Conservation (phyloP, 37 sponge, comb jelly and placozoan species). For the Chondrosia reniformis region DNA sequence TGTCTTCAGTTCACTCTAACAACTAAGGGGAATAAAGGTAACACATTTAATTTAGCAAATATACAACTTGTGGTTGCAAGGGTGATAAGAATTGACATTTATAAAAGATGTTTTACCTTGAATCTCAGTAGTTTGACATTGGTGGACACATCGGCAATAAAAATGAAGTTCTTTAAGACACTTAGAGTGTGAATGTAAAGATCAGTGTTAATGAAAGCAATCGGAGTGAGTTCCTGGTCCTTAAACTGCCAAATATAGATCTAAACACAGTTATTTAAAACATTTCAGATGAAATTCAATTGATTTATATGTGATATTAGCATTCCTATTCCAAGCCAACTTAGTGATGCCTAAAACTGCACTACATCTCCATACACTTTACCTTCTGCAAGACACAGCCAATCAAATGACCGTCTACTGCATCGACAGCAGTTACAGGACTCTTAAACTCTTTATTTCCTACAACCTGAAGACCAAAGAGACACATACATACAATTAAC, state of each 20-base stretch:
- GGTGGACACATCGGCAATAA: constrained; percentile 80
- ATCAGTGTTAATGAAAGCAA: constrained; percentile 99
- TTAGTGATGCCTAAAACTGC: no score
- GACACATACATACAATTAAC: no score
- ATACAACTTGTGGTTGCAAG: neutral
- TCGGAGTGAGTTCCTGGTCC: constrained; percentile 88
- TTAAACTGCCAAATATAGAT: constrained; percentile 97
- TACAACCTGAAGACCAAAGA: neutral
- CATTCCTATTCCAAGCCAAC: no score
- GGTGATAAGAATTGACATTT: neutral
- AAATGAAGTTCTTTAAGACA: constrained; percentile 81
- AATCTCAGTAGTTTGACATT: constrained; percentile 84
- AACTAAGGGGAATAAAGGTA: no score
- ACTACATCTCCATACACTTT: no score
- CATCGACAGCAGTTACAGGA: constrained; percentile 84
- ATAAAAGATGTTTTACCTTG: constrained; percentile 37
- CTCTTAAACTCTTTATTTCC: constrained; percentile 85
- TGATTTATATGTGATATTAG: no score
- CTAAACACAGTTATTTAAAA: no score
- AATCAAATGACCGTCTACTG: constrained; percentile 85
- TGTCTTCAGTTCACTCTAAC: constrained; percentile 70
- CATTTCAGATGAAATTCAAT: no score
- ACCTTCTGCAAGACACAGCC: constrained; percentile 95
- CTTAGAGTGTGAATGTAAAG: constrained; percentile 83
- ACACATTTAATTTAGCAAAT: no score